phyloP scores from a whole-genome alignment of 2,888 invertebrate species.

The Agapostemon virescens region DNA sequence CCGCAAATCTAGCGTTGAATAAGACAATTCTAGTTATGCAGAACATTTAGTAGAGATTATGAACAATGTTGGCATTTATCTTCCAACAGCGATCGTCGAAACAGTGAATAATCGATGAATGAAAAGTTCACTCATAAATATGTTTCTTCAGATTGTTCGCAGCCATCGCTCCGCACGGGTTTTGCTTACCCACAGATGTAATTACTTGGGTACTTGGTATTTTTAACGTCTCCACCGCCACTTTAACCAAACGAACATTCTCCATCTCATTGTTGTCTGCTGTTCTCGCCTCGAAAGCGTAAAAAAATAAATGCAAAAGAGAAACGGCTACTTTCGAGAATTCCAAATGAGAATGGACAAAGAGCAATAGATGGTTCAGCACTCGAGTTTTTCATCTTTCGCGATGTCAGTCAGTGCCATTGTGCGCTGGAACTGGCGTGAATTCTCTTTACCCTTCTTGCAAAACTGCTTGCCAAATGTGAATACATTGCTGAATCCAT shows the following conservation, averaged over 20 bases:
- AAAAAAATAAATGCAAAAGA: slow-evolving; percentile 63
- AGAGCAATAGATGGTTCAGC: slow-evolving; percentile 68
- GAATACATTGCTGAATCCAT: no score
- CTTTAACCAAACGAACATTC: slow-evolving; percentile 73
- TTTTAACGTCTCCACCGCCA: slow-evolving; percentile 75
- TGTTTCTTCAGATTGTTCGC: slow-evolving; percentile 44
- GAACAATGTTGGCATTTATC: not conserved
- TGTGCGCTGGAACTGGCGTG: slow-evolving; percentile 66
- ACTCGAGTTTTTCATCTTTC: slow-evolving; percentile 60
- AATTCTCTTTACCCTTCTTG: slow-evolving; percentile 15
- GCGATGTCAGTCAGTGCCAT: slow-evolving; percentile 62
- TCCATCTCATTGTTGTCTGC: slow-evolving; percentile 78
- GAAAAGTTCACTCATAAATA: not conserved
- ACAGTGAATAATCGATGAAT: not conserved
- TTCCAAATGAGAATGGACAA: slow-evolving; percentile 76
- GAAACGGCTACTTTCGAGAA: slow-evolving; percentile 66
- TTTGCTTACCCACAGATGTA: slow-evolving; percentile 73
- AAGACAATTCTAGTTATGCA: no score
- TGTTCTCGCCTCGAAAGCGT: slow-evolving; percentile 74
- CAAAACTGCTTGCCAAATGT: not conserved
- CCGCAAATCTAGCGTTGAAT: no score
- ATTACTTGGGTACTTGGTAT: slow-evolving; percentile 77
- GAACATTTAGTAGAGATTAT: no score
- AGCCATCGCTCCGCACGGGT: slow-evolving; percentile 66
- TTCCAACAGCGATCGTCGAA: not conserved